phyloP scores from a whole-genome alignment of 2,797 vertebrate species.

The Trichosurus vulpecula region DNA sequence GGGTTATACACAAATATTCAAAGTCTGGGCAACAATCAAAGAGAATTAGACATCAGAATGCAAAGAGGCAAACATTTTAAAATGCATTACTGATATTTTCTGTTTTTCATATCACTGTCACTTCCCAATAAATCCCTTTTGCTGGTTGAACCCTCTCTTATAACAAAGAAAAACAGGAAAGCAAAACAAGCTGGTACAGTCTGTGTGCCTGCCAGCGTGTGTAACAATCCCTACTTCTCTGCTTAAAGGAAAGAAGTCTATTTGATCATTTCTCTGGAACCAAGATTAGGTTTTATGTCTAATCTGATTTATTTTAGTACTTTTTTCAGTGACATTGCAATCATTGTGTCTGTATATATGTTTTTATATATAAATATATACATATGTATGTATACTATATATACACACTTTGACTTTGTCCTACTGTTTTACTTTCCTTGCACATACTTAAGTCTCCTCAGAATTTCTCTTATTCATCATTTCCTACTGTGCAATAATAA shows the following conservation, averaged over 20 bases:
- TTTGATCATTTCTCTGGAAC: background rate
- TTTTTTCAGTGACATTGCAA: background rate
- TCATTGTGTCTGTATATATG: too few species aligned
- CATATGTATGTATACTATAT: too few species aligned
- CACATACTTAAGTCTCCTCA: background rate
- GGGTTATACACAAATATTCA: background rate
- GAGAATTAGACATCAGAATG: background rate
- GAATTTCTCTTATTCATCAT: background rate
- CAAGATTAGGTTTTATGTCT: background rate
- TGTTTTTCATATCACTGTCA: background rate
- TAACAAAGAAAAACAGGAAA: background rate
- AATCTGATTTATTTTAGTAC: background rate
- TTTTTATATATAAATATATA: too few species aligned
- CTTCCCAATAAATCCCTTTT: too few species aligned
- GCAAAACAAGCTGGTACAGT: background rate
- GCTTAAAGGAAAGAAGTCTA: background rate
- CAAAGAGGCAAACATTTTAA: background rate
- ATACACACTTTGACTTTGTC: background rate
- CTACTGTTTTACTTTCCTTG: background rate
- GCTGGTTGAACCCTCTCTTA: too few species aligned
- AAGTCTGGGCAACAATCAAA: background rate
- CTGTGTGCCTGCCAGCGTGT: background rate
- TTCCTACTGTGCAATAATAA: background rate
- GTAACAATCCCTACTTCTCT: background rate
- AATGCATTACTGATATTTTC: background rate